Evolutionary conservation across 2,797 vertebrate species (phyloP).

Genomic region (Zalophus californianus): DNA sequence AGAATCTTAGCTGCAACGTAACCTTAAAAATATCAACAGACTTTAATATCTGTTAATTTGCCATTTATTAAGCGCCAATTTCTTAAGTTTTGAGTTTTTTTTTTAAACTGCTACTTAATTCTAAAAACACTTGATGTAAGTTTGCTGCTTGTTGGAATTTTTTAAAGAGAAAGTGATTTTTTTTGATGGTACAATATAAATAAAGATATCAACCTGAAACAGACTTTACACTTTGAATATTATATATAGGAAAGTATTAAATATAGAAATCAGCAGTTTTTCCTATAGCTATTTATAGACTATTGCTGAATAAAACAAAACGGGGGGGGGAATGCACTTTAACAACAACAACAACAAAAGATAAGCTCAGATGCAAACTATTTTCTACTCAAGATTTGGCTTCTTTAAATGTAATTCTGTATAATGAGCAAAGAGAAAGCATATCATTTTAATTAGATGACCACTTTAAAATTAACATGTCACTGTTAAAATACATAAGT

Average conservation of each 20-base stretch:
- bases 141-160: constrained; percentile 38
- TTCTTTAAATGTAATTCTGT: constrained; percentile 73
- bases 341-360: constrained; percentile 51
- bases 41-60: constrained; percentile 40
- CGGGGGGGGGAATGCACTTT: constrained; percentile 23
- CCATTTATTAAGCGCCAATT: constrained; percentile 23
- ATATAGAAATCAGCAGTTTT: constrained; percentile 53
- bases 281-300: constrained; percentile 25
- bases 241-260: constrained; percentile 55
- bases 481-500: constrained; percentile 62
- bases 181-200: neutral
- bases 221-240: constrained; percentile 50
- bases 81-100: constrained; percentile 55
- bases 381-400: constrained; percentile 74
- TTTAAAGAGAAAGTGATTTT: neutral
- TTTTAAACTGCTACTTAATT: constrained; percentile 40
- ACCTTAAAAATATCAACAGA: constrained; percentile 10
- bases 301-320: constrained; percentile 53
- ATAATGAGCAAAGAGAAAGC: constrained; percentile 73
- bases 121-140: constrained; percentile 33
- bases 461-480: constrained; percentile 78
- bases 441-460: constrained; percentile 82
- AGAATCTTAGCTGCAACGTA: constrained; percentile 35
- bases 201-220: constrained; percentile 5
- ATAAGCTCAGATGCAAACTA: constrained; percentile 67